Evolutionary conservation across 2,888 invertebrate species (phyloP).

Genomic region (Agrochola litura): DNA sequence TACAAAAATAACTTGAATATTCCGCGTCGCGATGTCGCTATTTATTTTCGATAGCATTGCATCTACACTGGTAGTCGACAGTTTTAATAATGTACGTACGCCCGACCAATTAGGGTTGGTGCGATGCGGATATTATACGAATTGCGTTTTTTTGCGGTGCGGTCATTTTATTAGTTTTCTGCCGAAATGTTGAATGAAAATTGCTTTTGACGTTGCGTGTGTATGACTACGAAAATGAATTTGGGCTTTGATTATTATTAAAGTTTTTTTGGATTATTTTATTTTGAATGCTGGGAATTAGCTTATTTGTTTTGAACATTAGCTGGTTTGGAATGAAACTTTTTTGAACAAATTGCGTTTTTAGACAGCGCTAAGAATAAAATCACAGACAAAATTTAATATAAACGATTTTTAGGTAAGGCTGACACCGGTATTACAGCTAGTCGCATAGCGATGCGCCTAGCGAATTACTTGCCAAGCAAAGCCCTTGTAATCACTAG

Average conservation of each 20-base stretch:
- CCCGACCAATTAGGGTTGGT: conserved; percentile 67
- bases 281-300: not conserved
- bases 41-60: conserved; percentile 64
- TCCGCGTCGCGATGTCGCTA: conserved; percentile 46
- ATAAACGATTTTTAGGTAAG: not conserved
- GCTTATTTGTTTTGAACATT: conserved; percentile 10
- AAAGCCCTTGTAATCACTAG: too few relatives aligned
- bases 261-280: conserved; percentile 31
- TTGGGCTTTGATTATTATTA: conserved; percentile 40
- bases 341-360: not conserved
- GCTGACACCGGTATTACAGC: not conserved
- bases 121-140: conserved; percentile 54
- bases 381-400: not conserved
- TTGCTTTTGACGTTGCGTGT: conserved; percentile 54
- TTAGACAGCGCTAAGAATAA: not conserved
- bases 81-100: conserved; percentile 71
- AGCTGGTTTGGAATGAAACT: not conserved
- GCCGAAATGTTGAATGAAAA: conserved; percentile 52
- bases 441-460: not conserved
- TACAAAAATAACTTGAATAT: conserved; percentile 57
- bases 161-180: conserved; percentile 59
- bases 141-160: conserved; percentile 58
- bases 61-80: conserved; percentile 68
- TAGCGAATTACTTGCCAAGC: not conserved
- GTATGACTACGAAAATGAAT: conserved; percentile 34